Evolutionary conservation across 2,888 invertebrate genomes (phyloP).

Genomic region (Microchrysa polita): DNA sequence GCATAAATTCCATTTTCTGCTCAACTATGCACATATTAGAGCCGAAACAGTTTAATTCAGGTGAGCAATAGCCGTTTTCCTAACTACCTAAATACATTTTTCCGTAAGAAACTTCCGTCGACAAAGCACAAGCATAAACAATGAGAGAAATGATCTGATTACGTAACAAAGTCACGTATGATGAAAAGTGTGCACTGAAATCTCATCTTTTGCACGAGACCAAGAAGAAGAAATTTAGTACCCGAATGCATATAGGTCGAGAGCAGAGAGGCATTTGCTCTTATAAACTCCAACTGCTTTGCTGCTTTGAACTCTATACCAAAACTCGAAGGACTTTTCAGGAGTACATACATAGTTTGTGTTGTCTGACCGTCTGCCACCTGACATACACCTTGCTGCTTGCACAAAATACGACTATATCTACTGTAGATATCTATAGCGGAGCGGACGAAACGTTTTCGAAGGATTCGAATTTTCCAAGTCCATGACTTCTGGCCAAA

Average conservation of each 20-base stretch:
- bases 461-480: too few relatives aligned
- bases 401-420: not conserved
- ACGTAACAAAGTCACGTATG: slow-evolving; percentile 41
- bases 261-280: slow-evolving; percentile 1
- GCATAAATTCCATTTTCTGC: slow-evolving; percentile 24
- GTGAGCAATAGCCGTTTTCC: slow-evolving; percentile 33
- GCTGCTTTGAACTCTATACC: too few relatives aligned
- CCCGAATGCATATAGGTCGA: not conserved
- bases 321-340: not conserved
- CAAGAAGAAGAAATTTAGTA: slow-evolving; percentile 3
- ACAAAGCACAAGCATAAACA: slow-evolving; percentile 22
- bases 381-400: not conserved
- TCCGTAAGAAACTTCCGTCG: slow-evolving; percentile 23
- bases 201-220: slow-evolving; percentile 44
- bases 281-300: slow-evolving; percentile 7
- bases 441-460: not conserved
- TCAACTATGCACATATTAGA: slow-evolving; percentile 14
- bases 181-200: slow-evolving; percentile 44
- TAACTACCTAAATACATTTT: slow-evolving; percentile 38
- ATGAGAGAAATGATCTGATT: slow-evolving; percentile 32
- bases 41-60: slow-evolving; percentile 28
- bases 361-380: not conserved
- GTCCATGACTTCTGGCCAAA: slow-evolving; percentile 9
- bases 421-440: not conserved
- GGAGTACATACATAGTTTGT: slow-evolving; percentile 30